Evolutionary conservation across 2,797 vertebrate genomes (phyloP).

Genomic region (Crocidura indochinensis): DNA sequence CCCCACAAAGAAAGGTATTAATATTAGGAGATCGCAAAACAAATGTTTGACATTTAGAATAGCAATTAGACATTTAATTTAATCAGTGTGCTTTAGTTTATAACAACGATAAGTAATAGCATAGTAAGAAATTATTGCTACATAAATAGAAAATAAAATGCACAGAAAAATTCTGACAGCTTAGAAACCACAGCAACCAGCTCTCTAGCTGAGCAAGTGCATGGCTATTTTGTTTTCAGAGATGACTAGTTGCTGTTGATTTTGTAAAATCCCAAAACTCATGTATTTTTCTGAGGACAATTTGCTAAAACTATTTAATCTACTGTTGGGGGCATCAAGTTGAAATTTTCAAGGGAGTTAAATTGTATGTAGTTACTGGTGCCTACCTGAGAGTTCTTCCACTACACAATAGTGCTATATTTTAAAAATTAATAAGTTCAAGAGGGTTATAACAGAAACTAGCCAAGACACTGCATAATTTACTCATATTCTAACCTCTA

Average conservation of each 20-base stretch:
- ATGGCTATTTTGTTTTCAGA: not conserved
- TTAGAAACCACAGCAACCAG: not conserved
- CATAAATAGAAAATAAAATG: conserved; percentile 32
- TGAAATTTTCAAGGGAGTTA: conserved; percentile 65
- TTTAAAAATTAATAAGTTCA: conserved; percentile 73
- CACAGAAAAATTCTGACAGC: not conserved
- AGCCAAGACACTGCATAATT: not conserved
- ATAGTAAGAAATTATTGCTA: not conserved
- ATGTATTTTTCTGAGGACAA: conserved; percentile 11
- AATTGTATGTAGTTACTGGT: conserved; percentile 55
- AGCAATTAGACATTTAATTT: not conserved
- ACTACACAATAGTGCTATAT: not conserved
- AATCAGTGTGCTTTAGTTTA: not conserved
- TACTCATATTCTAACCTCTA: conserved; percentile 9
- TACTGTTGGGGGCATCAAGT: not conserved
- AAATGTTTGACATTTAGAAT: not conserved
- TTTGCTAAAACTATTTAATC: not conserved
- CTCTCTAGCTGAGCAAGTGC: not conserved
- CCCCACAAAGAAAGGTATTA: not conserved
- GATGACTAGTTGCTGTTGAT: not conserved
- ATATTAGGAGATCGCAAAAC: not conserved
- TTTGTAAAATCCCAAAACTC: conserved; percentile 47
- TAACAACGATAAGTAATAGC: not conserved
- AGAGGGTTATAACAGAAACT: conserved; percentile 48
- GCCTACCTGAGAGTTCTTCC: conserved; percentile 16